Evolutionary conservation across 2,113 vertebrate species (phyloP), one percentile per base, ranked within the genome.

Genomic region (Campylomormyrus tamandua): DNA sequence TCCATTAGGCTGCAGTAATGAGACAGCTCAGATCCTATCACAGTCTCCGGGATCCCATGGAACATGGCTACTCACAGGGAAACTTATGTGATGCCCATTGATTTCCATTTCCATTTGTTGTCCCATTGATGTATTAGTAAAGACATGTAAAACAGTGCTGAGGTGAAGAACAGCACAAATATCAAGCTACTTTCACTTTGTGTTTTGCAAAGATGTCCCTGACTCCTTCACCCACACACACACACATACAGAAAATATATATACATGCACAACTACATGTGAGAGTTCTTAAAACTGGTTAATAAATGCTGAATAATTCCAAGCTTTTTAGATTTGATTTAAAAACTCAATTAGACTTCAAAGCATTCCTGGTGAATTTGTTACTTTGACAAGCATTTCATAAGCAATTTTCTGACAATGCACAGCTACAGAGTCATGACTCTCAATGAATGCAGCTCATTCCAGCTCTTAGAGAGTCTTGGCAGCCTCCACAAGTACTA

Each of bases 1-100:
- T 91, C 83, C 80, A 77, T 58, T 90, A 88, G 90, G 83, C 70
- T 39, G 62, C 74, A 89, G 89, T 39, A 53, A 52, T 77, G 50
- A 56, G 80, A 35, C 84, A 85, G 83, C 77, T 83, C 42, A 39
- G 39, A 39, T 83, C 15, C 77, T 83, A 19, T 83, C 35, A 83
- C 77, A 21, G 58, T 66, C 62, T 66, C 62, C 1, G 9, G 62
- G 62, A 70, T 10, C 3, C 62, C 3, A 11, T 13, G 5, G 42
- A 83, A 83, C 19, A 9, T 45, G 35, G 19, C 77, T 39, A 21
- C 77, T 45, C 35, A 45, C 42, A 83, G 77, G 42, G 83, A 84
- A 84, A 45, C 17, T 10, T 24, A 84, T 21, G 21, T 87, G 46
- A 87, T 42, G 46, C 74, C 8, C 19, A 84, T 21, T 56, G 53